phyloP scores from a whole-genome alignment of 2,113 vertebrate genomes.

The Microtus ochrogaster region DNA sequence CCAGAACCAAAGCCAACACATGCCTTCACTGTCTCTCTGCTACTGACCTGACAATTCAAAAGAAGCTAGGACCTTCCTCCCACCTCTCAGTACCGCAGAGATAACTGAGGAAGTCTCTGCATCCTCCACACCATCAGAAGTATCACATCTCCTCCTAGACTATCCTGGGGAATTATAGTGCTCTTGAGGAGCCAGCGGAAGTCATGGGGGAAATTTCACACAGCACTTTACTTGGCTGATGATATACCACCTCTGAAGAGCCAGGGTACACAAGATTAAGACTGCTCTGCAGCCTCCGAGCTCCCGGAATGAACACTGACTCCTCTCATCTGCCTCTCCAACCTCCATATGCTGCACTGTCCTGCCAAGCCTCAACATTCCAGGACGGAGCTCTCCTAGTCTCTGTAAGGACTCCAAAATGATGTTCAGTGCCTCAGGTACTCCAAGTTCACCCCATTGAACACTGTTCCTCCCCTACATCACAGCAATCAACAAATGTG shows the following conservation, averaged over 20 bases:
- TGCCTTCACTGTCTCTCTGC: neutral
- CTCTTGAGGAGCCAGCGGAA: neutral
- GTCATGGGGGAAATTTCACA: neutral
- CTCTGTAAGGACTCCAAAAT: neutral
- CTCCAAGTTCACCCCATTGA: neutral
- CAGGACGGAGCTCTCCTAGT: neutral
- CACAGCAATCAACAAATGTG: neutral
- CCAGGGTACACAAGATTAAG: neutral
- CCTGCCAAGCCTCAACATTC: neutral
- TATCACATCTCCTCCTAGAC: neutral
- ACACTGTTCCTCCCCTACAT: neutral
- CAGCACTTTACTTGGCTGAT: neutral
- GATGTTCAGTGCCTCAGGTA: neutral
- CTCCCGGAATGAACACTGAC: neutral
- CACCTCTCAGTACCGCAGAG: accelerated
- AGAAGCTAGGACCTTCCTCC: neutral
- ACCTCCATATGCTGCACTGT: accelerated
- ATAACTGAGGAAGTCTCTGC: too few relatives aligned
- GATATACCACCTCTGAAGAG: neutral
- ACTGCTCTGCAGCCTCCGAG: neutral
- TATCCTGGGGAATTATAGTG: neutral
- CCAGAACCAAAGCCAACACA: neutral
- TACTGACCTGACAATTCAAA: too few relatives aligned
- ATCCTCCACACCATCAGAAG: accelerated
- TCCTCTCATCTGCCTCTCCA: neutral